Evolutionary conservation across 1,140 invertebrate genomes (phyloP), one percentile per base, ranked within the genome.

Genomic region (Diabrotica undecimpunctata): DNA sequence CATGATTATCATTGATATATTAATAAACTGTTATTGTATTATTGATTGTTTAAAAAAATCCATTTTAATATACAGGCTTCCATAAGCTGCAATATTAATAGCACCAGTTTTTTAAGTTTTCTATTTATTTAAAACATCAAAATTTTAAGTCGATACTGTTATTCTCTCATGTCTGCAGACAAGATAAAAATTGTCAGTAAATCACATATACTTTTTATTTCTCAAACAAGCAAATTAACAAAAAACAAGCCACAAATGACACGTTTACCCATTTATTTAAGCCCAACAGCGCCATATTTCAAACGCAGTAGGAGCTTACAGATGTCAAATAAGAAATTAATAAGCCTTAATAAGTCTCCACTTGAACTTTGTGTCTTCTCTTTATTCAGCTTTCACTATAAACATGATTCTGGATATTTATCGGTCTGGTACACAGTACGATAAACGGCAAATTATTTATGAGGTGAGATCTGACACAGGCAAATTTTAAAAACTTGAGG

Each of bases 391-490:
- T 70, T 70, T 70, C 61, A 67, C 41, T 66, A 58, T 66, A 65
- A 72, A 73, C 75, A 76, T 46, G 75, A 76, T 75, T 76, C 75
- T 70, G 67, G 73, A 71, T 74, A 76, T 76, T 76, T 76, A 76
- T 76, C 66, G 64, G 69, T 71, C 14, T 61, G 55, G 64, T 68
- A 66, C 58, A 25, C 65, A 61, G 66, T 75, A 77, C 75, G 75
- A 76, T 76, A 25, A 25, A 60, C 58, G 71, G 67, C 69, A 70
- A 75, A 77, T 77, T 73, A 76, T 77, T 77, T 77, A 77, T 76
- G 74, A 77, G 75, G 74, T 77, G 75, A 76, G 73, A 77, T 74
- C 75, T 76, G 74, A 76, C 74, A 77, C 74, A 74, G 73, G 71
- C 74, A 75, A 77, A 76, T 77, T 77, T 77, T 72, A 77, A 74